A percentile compares a stretch with the other conserved stretches of the same genome.
Evolutionary conservation across 2,888 invertebrate genomes (phyloP).

Genomic region (Diarsia mendica): DNA sequence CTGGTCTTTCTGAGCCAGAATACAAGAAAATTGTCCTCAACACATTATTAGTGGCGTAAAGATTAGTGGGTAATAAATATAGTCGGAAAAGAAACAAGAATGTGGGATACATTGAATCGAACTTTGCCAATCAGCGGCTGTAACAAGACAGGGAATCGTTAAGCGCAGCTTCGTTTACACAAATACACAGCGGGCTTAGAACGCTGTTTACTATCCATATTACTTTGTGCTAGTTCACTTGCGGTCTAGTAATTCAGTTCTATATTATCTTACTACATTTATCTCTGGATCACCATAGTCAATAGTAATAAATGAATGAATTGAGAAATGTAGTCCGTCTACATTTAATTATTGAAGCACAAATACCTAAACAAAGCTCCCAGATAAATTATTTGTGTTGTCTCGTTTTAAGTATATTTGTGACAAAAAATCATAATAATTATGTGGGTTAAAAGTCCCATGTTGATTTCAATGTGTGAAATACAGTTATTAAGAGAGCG

Average conservation of each 20-base stretch:
- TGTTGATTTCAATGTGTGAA: slow-evolving; percentile 20
- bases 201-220: slow-evolving; percentile 45
- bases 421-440: background rate
- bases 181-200: slow-evolving; percentile 41
- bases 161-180: slow-evolving; percentile 66
- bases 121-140: slow-evolving; percentile 73
- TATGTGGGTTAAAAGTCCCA: background rate
- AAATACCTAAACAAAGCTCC: background rate
- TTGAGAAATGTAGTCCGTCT: background rate
- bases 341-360: background rate
- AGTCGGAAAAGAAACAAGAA: slow-evolving; percentile 56
- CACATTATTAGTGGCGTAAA: slow-evolving; percentile 3
- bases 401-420: background rate
- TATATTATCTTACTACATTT: slow-evolving; percentile 1
- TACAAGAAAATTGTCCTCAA: background rate
- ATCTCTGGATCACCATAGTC: background rate
- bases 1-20: background rate
- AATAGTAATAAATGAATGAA: background rate
- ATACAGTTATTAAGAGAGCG: slow-evolving; percentile 28
- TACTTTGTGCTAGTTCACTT: slow-evolving; percentile 48
- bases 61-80: slow-evolving; percentile 60
- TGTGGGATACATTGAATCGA: slow-evolving; percentile 69
- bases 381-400: background rate
- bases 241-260: slow-evolving; percentile 11
- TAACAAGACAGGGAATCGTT: slow-evolving; percentile 68